Base-by-base conservation (phyloP, 2,888 invertebrate genomes). In the Mechanitis mazaeus region DNA sequence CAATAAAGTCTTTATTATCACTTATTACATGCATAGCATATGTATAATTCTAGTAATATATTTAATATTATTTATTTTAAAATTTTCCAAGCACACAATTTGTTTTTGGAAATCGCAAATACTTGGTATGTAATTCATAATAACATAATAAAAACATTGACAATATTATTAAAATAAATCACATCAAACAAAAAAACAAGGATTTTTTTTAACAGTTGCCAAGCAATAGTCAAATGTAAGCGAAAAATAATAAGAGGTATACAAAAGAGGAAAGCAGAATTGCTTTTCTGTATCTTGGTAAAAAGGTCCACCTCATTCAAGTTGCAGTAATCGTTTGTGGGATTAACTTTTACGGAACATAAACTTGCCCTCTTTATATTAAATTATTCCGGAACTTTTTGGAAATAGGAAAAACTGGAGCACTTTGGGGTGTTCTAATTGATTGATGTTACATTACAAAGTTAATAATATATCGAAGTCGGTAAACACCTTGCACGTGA, bases 311-410 rank as follows among this genome's bases (percentile, higher is more conserved):
- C 67, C 63, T 68, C 63, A 66, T 66, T 69, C 70, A 57, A 68
- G 64, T 70, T 70, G 71, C 72, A 75, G 75, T 79, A 80, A 83
- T 78, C 77, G 77, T 73, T 72, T 74, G 73, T 77, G 75, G 82
- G 81, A 82, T 82, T 83, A 83, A 83, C 76, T 83, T 85, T 82
- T 72, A 71, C 71, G 72, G 73, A 75, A 77, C 75, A 81, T 78
- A 81, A 84, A 83, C 79, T 84, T 78, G 70, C 75, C 76, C 75
- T 81, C 78, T 81, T 81, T 78, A 77, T 80, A 84, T 85, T 84
- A 81, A 84, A 84, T 84, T 85, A 85, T 85, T 84, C 80, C 50
- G 64, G 77, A 84, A 82, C 75, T 84, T 81, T 65, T 65, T 68
- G 72, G 69, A 69, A 74, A 74, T 72, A 70, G 71, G 74, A 68